A percentile compares a stretch with the other conserved stretches of the same genome.
phyloP scores from a whole-genome alignment of 1,140 invertebrate species.

The Pseudomyrmex dendroicus region DNA sequence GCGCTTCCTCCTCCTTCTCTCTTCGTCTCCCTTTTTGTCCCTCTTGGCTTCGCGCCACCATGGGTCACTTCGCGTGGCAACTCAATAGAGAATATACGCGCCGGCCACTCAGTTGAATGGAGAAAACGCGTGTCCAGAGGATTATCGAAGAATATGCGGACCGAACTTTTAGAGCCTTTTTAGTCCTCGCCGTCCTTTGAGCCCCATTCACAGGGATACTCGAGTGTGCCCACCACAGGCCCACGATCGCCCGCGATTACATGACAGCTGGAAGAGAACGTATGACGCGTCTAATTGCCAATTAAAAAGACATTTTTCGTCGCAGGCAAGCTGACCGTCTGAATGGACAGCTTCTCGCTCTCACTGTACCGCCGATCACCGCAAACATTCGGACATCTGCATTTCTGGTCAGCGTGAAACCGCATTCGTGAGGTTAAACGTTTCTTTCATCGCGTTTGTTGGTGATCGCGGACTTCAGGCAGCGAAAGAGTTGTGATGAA shows the following conservation, averaged over 20 bases:
- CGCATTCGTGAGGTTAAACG: constrained; percentile 24
- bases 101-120: constrained; percentile 17
- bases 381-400: constrained; percentile 68
- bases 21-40: constrained; percentile 10
- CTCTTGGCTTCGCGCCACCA: constrained; percentile 30
- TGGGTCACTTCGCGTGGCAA: constrained; percentile 40
- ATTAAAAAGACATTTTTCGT: constrained; percentile 84
- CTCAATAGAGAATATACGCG: constrained; percentile 28
- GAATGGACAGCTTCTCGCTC: constrained; percentile 29
- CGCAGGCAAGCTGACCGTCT: constrained; percentile 53
- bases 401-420: constrained; percentile 27
- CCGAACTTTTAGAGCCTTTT: constrained; percentile 72
- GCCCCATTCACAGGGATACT: constrained; percentile 36
- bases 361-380: constrained; percentile 51
- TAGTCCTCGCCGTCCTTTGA: constrained; percentile 62
- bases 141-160: constrained; percentile 74
- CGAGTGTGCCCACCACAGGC: constrained; percentile 45
- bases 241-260: constrained; percentile 35
- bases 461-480: neutral
- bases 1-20: neutral
- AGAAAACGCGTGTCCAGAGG: constrained; percentile 69
- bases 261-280: constrained; percentile 79
- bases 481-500: neutral
- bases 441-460: constrained; percentile 26
- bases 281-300: constrained; percentile 82